Evolutionary conservation across 2,888 invertebrate species (phyloP), one percentile per base, ranked within the genome.

Genomic region (Onthophagus sagittarius): DNA sequence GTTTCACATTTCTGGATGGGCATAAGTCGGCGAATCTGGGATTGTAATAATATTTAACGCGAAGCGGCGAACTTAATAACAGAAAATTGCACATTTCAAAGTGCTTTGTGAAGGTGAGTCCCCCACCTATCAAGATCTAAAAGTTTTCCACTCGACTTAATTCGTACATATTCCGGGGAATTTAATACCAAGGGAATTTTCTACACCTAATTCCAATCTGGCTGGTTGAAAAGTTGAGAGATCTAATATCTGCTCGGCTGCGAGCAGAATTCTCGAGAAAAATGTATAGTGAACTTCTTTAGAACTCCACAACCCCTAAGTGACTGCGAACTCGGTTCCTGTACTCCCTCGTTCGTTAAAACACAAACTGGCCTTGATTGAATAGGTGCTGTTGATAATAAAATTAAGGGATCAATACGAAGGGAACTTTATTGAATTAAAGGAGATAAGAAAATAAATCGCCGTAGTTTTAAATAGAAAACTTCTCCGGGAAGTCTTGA

Each of bases 91-190:
- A 23, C 9, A 67, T 67, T 6, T 67, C 23, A 67, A 67, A 23
- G 15, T 15, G 15, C 11, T 23, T 65, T 65, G 39, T 53, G 39
- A 53, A 53, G 39, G 39, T 53, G 39, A 53, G 39, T 23, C 23
- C 5, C 11, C 39, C 39, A 53, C 39, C 39, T 53, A 53, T 53
- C 39, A 31, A 67, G 67, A 67, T 67, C 32, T 67, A 23, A 67
- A 67, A 67, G 31, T 67, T 67, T 67, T 67, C 67, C 31, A 23
- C 23, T 67, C 67, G 39, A 67, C 67, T 67, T 67, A 67, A 67
- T 67, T 67, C 67, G 32, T 32, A 32, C n/a, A 67, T 67, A 67
- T 32, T 23, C 67, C 67, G 32, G 23, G 31, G 67, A 67, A 67
- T 67, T 67, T 67, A 67, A 67, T 67, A 67, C 23, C 32, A 23